These are phyloP conservation scores for Phortica variegata DNA, from an alignment of 1,140 invertebrate genomes.

Conservation along the genomic window DNA sequence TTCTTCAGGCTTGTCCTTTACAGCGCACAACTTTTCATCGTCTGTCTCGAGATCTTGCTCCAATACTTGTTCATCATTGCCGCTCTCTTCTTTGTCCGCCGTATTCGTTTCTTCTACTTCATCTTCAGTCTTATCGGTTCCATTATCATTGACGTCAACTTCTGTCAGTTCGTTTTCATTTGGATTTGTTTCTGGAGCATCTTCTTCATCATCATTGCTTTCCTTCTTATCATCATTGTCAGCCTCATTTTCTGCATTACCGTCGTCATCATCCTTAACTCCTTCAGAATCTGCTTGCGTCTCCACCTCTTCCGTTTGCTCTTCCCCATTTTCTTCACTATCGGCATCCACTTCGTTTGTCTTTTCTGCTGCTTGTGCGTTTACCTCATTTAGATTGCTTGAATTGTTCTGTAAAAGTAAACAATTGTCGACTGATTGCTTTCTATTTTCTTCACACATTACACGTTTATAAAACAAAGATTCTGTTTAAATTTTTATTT, in stretches of 20 bases:
- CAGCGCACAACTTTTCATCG: background rate
- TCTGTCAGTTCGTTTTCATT: slow-evolving; percentile 20
- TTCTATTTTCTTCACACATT: slow-evolving; percentile 17
- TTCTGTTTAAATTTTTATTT: background rate
- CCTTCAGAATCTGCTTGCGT: slow-evolving; percentile 1
- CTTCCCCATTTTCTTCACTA: slow-evolving; percentile 1
- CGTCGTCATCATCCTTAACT: slow-evolving; percentile 9
- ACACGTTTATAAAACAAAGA: slow-evolving; percentile 15
- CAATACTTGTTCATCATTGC: slow-evolving; percentile 9
- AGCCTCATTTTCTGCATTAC: slow-evolving; percentile 6
- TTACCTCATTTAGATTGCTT: slow-evolving; percentile 36
- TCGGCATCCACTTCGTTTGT: slow-evolving; percentile 8
- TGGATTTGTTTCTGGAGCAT: background rate
- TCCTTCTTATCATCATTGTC: slow-evolving; percentile 4
- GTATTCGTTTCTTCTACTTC: slow-evolving; percentile 8
- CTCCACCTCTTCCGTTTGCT: slow-evolving; percentile 5
- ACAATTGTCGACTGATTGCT: slow-evolving; percentile 58
- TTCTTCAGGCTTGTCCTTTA: slow-evolving; percentile 2
- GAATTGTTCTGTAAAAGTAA: slow-evolving; percentile 57
- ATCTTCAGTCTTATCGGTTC: slow-evolving; percentile 23
- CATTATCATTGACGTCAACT: slow-evolving; percentile 25
- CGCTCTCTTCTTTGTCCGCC: background rate
- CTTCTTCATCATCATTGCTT: background rate
- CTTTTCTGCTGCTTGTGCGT: slow-evolving; percentile 22
- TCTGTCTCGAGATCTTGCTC: slow-evolving; percentile 4